Base-by-base conservation (phyloP, 2,113 vertebrate species). In the Gadus chalcogrammus region DNA sequence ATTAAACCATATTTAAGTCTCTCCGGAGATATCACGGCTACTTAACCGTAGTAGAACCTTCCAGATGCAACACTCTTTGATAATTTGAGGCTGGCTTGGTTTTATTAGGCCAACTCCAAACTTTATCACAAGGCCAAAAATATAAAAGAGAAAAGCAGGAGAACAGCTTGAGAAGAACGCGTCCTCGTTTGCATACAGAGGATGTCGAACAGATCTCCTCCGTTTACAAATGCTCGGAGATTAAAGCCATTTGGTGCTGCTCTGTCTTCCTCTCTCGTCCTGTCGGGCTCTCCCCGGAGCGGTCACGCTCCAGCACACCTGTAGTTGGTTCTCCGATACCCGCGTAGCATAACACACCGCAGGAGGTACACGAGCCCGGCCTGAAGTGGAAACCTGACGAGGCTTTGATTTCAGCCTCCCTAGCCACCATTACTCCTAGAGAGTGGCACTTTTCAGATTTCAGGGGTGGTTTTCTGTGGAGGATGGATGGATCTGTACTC, bases 301-400 rank as follows among this genome's bases (percentile, higher is more conserved):
- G 76, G 77, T 85, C 74, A 81, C 67, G 80, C 75, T 18, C 4
- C 68, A 83, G 65, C 28, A 71, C 58, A 55, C 77, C 70, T 70
- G 74, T 78, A 79, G 69, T 83, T 87, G 62, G 68, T 80, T 79
- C 77, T 61, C 63, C 68, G 63, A 58, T 53, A 66, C 52, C 53
- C 61, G 20, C 66, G 69, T 61, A 63, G 81, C 77, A 74, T 60
- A 76, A 65, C 73, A 48, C 66, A 48, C 76, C 73, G 74, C 71
- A 70, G 62, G 68, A 74, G 62, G 68, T 71, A 70, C 66, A 18
- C 72, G 65, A 58, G 60, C 38, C 22, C 68, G 65, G 71, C 70
- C 68, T 72, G 62, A 80, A 82, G 79, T 52, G 60, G 65, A 61
- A 31, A 70, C 58, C 65, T 22, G 38, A 68, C 55, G 65, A 72